Evolutionary conservation across 2,113 vertebrate species (phyloP).

Genomic region (Psophia crepitans): DNA sequence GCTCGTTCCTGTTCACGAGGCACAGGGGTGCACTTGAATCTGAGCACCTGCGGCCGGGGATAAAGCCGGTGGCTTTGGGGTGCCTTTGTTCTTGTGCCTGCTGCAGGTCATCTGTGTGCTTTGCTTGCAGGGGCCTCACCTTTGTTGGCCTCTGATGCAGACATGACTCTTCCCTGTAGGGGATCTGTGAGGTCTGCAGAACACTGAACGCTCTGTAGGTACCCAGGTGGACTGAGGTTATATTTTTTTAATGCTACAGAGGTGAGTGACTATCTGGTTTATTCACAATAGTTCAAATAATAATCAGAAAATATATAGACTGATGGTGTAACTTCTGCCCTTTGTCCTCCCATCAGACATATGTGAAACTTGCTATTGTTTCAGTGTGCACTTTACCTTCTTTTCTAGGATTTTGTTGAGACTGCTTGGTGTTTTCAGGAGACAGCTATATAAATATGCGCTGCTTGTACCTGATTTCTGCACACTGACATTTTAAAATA

Average conservation of each 20-base stretch:
- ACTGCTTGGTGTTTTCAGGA: conserved; percentile 8
- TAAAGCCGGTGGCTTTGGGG: rapidly evolving
- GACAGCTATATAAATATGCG: conserved; percentile 4
- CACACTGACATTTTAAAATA: conserved; percentile 31
- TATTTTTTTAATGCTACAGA: neutral
- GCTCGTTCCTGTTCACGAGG: neutral
- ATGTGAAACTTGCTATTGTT: conserved; percentile 1
- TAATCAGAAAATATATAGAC: neutral
- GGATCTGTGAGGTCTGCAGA: neutral
- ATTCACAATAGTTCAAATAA: neutral
- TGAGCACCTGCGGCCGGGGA: neutral
- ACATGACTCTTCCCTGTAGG: neutral
- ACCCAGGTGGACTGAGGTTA: neutral
- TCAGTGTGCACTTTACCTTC: neutral
- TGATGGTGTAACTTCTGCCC: neutral
- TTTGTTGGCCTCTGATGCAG: neutral
- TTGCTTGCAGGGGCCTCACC: neutral
- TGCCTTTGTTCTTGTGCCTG: neutral
- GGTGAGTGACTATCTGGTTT: neutral
- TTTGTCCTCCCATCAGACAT: neutral
- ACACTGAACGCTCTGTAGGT: neutral
- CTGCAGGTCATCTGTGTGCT: neutral
- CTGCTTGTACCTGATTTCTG: conserved; percentile 17
- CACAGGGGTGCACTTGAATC: neutral
- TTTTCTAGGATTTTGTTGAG: neutral